Conservation (phyloP, 2,797 vertebrate species). For the Microchirus variegatus region DNA sequence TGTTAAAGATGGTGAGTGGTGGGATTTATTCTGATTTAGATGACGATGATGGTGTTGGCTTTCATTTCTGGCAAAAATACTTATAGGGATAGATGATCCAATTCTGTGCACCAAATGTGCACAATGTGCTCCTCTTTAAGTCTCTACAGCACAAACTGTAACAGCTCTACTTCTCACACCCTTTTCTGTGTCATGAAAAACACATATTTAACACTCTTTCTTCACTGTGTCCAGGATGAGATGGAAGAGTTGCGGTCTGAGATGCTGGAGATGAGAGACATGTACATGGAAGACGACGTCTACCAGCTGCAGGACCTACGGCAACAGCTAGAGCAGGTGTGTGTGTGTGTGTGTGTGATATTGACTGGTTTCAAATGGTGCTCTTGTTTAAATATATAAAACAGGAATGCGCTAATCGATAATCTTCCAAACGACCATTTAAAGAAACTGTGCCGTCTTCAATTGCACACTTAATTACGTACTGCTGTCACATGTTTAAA, state of each 20-base stretch:
- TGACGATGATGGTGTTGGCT: too few species aligned
- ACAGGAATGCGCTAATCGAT: too few species aligned
- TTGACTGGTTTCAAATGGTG: background rate
- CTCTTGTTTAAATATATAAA: background rate
- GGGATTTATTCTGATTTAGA: background rate
- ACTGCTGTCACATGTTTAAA: too few species aligned
- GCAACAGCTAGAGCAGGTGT: slow-evolving; percentile 93
- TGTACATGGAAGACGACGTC: slow-evolving; percentile 98
- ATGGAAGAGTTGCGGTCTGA: slow-evolving; percentile 96
- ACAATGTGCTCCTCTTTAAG: background rate
- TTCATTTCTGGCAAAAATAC: too few species aligned
- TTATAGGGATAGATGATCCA: too few species aligned
- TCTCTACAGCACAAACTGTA: background rate
- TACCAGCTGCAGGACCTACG: slow-evolving; percentile 97
- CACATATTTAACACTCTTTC: background rate
- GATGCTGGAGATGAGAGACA: slow-evolving; percentile 99
- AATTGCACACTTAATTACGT: too few species aligned
- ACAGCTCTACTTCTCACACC: background rate
- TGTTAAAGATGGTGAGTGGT: slow-evolving; percentile 4
- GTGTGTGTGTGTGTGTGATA: background rate
- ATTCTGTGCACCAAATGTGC: slow-evolving; percentile 8
- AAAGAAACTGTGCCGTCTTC: too few species aligned
- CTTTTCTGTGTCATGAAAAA: too few species aligned
- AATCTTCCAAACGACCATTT: too few species aligned
- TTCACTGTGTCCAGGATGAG: slow-evolving; percentile 85